phyloP scores from a whole-genome alignment of 2,113 vertebrate genomes.

The Vidua macroura region DNA sequence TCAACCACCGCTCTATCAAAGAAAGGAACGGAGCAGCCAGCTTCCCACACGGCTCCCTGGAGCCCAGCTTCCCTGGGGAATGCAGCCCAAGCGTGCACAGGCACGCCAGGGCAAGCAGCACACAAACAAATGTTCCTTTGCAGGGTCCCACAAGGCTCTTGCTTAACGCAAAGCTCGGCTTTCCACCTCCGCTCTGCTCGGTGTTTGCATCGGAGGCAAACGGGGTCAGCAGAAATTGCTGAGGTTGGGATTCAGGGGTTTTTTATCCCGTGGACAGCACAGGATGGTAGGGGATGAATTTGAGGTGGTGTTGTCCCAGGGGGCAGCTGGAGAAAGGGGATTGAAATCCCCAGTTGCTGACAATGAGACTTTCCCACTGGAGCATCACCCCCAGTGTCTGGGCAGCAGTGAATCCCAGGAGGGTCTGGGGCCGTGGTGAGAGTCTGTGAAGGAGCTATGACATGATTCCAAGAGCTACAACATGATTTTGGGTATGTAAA shows the following conservation, averaged over 20 bases:
- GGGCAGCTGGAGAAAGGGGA: neutral
- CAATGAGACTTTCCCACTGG: neutral
- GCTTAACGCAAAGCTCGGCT: neutral
- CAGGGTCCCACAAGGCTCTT: neutral
- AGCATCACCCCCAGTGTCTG: neutral
- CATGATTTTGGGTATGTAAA: neutral
- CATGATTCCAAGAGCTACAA: neutral
- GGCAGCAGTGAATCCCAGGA: neutral
- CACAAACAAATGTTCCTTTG: neutral
- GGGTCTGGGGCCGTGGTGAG: neutral
- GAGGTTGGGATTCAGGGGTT: neutral
- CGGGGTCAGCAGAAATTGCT: neutral
- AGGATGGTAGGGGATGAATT: neutral
- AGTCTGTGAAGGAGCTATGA: neutral
- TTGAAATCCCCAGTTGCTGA: neutral
- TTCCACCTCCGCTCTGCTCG: neutral
- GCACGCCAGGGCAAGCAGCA: neutral
- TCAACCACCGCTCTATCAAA: neutral
- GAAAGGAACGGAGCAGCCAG: neutral
- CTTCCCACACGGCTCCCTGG: conserved; percentile 13
- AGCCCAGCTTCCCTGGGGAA: neutral
- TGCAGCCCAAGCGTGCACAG: neutral
- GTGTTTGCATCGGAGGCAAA: neutral
- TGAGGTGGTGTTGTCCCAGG: neutral
- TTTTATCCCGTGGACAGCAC: neutral